Base-by-base conservation (phyloP, 1,140 invertebrate genomes). In the Ceratina australensis region DNA sequence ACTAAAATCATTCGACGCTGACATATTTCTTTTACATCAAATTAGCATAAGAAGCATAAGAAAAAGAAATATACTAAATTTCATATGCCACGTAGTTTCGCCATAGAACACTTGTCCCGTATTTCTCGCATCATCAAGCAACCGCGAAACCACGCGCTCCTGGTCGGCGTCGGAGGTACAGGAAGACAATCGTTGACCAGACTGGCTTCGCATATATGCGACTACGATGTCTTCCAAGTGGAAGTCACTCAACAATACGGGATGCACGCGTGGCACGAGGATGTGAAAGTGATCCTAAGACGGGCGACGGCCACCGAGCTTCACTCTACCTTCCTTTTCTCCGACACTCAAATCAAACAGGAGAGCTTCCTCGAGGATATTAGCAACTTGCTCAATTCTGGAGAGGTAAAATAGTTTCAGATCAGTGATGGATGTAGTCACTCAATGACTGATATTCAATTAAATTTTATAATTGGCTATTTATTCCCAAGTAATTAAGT, bases 361-460 rank as follows among this genome's bases (percentile, higher is more conserved):
- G 97, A 98, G 93, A 95, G 95, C 0, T 99, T 98, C 89, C 91
- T 99, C 56, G 98, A 99, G 92, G 98, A 99, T 87, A 95, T 99
- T 0, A 98, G 96, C 87, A 99, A 98, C 91, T 94, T 99, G 89
- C 92, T 99, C 18, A 98, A 98, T 91, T 96, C 97, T 12, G 98
- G 98, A 28, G 98, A 99, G 94, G 95, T 97, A 68, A 57, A n/a
- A n/a, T n/a, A n/a, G n/a, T n/a, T n/a, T n/a, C n/a, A n/a, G n/a
- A n/a, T n/a, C n/a, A n/a, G n/a, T n/a, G n/a, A n/a, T n/a, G n/a
- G n/a, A n/a, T n/a, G n/a, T n/a, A n/a, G n/a, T n/a, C n/a, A n/a
- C n/a, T n/a, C n/a, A n/a, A n/a, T n/a, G n/a, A n/a, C n/a, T n/a
- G n/a, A n/a, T n/a, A n/a, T n/a, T n/a, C n/a, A n/a, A n/a, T n/a